Conservation (phyloP, 2,888 invertebrate species). For the Prenolepis imparis region DNA sequence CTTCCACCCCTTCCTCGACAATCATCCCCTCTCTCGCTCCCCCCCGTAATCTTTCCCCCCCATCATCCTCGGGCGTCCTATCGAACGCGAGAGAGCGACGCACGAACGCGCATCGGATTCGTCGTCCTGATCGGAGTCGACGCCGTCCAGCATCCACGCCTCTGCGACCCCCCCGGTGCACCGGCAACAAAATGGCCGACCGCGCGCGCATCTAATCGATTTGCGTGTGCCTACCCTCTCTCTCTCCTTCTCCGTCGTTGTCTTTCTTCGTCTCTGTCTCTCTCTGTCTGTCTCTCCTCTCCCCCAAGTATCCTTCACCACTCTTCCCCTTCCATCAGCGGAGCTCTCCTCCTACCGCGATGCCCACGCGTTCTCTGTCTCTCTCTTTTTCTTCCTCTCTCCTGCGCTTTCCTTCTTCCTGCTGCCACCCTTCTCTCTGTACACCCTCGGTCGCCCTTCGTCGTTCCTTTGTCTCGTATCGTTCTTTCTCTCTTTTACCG, state of each 20-base stretch:
- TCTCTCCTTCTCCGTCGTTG: background rate
- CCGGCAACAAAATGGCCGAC: constrained; percentile 85
- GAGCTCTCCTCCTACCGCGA: constrained; percentile 18
- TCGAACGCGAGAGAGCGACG: constrained; percentile 46
- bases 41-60: constrained; percentile 34
- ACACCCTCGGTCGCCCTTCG: constrained; percentile 30
- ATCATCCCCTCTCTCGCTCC: constrained; percentile 1
- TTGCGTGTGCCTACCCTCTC: constrained; percentile 75
- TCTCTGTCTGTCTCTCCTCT: background rate
- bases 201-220: constrained; percentile 82
- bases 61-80: constrained; percentile 39
- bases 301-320: constrained; percentile 37
- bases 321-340: constrained; percentile 22
- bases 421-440: constrained; percentile 53
- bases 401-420: constrained; percentile 45
- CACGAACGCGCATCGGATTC: constrained; percentile 62
- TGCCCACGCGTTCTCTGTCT: constrained; percentile 18
- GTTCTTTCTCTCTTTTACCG: constrained; percentile 49
- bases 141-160: constrained; percentile 80
- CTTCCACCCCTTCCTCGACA: background rate
- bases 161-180: constrained; percentile 71
- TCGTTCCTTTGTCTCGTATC: constrained; percentile 48
- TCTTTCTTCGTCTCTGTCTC: constrained; percentile 20
- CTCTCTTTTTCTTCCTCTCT: constrained; percentile 28
- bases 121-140: constrained; percentile 71